These are phyloP conservation scores for Alethe diademata DNA, from an alignment of 2,113 vertebrate genomes.

Conservation along the genomic window DNA sequence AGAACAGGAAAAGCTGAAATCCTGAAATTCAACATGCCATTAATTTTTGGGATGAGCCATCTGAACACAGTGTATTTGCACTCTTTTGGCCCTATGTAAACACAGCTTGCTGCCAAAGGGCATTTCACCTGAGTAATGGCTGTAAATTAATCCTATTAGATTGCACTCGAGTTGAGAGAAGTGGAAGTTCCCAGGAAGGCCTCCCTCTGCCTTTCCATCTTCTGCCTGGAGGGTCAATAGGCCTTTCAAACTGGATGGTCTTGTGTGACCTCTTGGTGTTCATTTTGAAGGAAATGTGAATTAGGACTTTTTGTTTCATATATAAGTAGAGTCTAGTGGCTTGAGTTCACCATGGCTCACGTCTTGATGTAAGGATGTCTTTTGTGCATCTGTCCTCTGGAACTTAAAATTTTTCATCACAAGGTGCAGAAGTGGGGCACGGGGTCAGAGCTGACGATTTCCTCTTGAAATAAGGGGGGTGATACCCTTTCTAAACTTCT, in stretches of 20 bases:
- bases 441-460: not conserved
- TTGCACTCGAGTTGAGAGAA: not conserved
- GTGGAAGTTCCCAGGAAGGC: not conserved
- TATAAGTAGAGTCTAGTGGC: not conserved
- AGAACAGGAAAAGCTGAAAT: not conserved
- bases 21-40: not conserved
- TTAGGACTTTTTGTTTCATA: not conserved
- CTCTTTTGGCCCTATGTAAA: not conserved
- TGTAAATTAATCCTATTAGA: not conserved
- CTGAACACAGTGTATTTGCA: not conserved
- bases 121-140: not conserved
- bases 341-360: not conserved
- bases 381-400: not conserved
- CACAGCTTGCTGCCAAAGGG: not conserved
- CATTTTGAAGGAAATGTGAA: not conserved
- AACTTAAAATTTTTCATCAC: not conserved
- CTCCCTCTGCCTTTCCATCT: not conserved
- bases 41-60: not conserved
- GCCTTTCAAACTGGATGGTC: not conserved
- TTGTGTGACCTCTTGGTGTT: not conserved
- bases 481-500: not conserved
- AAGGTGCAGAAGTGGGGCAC: rapidly evolving
- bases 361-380: not conserved
- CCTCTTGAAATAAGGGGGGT: not conserved
- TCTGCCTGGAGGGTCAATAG: rapidly evolving